A percentile compares a stretch with the other conserved stretches of the same genome.
Evolutionary conservation across 2,797 vertebrate species (phyloP).

Genomic region (Acanthornis magna): DNA sequence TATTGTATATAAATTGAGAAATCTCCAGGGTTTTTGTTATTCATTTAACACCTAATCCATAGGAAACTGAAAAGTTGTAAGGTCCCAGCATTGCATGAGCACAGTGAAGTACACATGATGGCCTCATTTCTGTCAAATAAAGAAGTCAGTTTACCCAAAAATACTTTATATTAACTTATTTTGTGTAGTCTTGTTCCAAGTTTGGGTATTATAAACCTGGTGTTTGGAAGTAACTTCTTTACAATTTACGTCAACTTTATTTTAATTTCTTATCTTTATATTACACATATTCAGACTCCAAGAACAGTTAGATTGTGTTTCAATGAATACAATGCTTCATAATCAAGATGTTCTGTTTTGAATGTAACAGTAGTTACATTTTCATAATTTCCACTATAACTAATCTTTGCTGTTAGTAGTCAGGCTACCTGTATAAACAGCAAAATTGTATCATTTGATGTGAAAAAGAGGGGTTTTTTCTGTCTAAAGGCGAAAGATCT

Average conservation of each 20-base stretch:
- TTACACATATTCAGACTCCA: constrained; percentile 15
- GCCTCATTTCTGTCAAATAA: neutral
- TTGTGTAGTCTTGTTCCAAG: neutral
- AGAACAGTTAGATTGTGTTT: constrained; percentile 15
- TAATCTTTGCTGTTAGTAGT: constrained; percentile 39
- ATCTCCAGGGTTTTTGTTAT: neutral
- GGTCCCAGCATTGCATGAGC: neutral
- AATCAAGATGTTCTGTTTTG: neutral
- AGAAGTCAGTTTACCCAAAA: neutral
- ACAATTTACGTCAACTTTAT: neutral
- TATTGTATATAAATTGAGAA: neutral
- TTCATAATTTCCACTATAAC: constrained; percentile 42
- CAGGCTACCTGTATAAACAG: constrained; percentile 48
- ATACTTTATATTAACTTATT: neutral
- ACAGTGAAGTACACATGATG: neutral
- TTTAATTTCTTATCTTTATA: neutral
- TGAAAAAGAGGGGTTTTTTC: constrained; percentile 18
- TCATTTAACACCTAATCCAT: neutral
- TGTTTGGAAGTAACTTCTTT: neutral
- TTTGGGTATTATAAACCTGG: neutral
- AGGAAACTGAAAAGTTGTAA: neutral
- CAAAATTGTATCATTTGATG: constrained; percentile 44
- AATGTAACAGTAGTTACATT: constrained; percentile 17
- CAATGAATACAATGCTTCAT: constrained; percentile 9
- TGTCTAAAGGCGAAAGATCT: constrained; percentile 21